These are phyloP conservation scores for Diceros bicornis DNA, from an alignment of 2,797 vertebrate genomes.

Conservation along the genomic window DNA sequence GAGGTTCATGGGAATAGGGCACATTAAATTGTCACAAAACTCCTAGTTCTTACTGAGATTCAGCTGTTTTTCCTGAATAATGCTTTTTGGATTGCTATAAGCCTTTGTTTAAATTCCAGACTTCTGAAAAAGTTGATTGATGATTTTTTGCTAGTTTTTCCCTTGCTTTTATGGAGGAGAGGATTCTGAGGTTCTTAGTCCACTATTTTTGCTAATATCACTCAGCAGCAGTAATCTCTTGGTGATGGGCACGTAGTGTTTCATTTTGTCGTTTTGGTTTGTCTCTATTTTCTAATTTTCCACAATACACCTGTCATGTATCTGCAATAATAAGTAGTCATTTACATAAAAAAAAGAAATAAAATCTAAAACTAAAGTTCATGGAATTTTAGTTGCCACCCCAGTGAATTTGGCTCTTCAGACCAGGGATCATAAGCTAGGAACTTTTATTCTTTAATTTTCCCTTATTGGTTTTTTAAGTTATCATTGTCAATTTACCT, in stretches of 20 bases:
- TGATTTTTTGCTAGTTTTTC: conserved; percentile 15
- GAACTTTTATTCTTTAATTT: conserved; percentile 25
- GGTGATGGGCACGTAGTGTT: neutral
- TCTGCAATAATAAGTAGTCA: neutral
- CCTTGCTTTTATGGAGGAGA: neutral
- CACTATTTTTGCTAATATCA: neutral
- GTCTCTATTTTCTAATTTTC: conserved; percentile 51
- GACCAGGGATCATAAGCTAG: neutral
- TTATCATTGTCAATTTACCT: conserved; percentile 6
- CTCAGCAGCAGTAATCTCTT: neutral
- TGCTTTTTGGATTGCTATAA: conserved; percentile 14
- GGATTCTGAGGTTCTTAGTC: conserved; percentile 17
- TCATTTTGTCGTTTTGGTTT: conserved; percentile 45
- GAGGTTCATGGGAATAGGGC: neutral
- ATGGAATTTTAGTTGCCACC: conserved; percentile 26
- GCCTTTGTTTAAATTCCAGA: neutral
- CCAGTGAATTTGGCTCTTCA: conserved; percentile 46
- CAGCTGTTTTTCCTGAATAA: conserved; percentile 10
- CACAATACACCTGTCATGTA: neutral
- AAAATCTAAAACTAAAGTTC: conserved; percentile 46
- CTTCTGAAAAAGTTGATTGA: conserved; percentile 19
- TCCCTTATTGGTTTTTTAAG: neutral
- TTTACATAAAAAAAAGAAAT: neutral
- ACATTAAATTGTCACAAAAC: conserved; percentile 27
- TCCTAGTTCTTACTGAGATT: conserved; percentile 39